Evolutionary conservation across 2,888 invertebrate species (phyloP), one percentile per base, ranked within the genome.

Genomic region (Pseudococcus viburni): DNA sequence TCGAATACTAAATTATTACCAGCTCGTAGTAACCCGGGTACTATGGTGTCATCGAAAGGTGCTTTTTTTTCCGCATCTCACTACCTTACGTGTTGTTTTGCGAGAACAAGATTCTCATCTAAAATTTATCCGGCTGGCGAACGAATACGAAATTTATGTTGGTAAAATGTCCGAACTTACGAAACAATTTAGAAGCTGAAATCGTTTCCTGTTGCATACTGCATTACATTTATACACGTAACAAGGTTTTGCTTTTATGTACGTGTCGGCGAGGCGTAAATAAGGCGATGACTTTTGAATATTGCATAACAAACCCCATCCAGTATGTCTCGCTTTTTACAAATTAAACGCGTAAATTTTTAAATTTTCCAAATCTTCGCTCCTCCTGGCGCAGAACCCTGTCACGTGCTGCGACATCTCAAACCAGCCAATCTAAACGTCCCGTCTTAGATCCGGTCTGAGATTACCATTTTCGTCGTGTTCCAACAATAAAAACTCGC

Each of bases 1-100:
- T 85, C 55, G 85, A 85, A 85, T 85, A 85, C 85, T 85, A 85
- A 85, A 85, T 85, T 85, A 85, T 85, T 85, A 85, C 85, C 48
- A 84, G 84, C 84, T 48, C 84, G 48, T n/a, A 55, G 51, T 84
- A 22, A 15, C n/a, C n/a, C 12, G n/a, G 17, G 33, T n/a, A 22
- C 22, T 84, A 51, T 51, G 48, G 33, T 73, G 68, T 73, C 68
- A 73, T 73, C 68, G 68, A 73, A 73, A 73, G 68, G 68, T 73
- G 33, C 33, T 33, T 83, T 48, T 83, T 48, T 80, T 42, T 80
- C 73, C 26, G 26, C 26, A 33, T 68, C 68, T 68, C 68, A 9
- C 68, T 6, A 12, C 68, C 8, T 68, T 33, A 12, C 46, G 42
- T 46, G 83, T 83, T 83, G 42, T 83, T 83, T 46, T n/a, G 11